Conservation (phyloP, 2,113 vertebrate genomes). For the Onychostruthus taczanowskii region DNA sequence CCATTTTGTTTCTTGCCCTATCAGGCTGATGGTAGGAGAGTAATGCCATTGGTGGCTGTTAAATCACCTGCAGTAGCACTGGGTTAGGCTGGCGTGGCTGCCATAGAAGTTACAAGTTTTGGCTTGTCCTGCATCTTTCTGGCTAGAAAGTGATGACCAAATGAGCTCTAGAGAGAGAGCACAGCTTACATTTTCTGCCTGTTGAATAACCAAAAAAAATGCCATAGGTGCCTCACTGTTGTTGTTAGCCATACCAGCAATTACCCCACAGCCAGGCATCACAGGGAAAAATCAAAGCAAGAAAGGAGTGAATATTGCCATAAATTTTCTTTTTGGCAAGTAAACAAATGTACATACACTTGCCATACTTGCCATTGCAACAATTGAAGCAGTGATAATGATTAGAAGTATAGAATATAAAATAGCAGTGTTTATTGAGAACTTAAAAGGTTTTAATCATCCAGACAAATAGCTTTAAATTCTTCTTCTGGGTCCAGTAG, state of each 20-base stretch:
- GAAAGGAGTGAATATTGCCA: not conserved
- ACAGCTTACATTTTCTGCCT: not conserved
- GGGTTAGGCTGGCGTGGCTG: not conserved
- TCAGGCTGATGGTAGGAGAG: not conserved
- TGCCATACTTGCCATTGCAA: not conserved
- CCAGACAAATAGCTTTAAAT: not conserved
- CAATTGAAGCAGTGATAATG: not conserved
- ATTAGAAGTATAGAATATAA: not conserved
- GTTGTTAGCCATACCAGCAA: not conserved
- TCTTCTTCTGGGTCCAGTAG: not conserved
- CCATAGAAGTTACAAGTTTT: not conserved
- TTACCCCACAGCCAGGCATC: not conserved
- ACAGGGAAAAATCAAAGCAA: not conserved
- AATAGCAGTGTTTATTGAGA: not conserved
- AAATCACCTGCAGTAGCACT: not conserved
- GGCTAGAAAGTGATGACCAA: not conserved
- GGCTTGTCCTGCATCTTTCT: not conserved
- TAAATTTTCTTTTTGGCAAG: not conserved
- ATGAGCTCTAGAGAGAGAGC: not conserved
- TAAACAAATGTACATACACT: not conserved
- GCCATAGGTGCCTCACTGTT: not conserved
- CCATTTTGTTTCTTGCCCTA: constrained; percentile 41
- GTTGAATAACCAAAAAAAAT: not conserved
- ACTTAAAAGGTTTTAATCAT: not conserved
- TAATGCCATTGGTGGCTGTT: not conserved